Evolutionary conservation across 2,113 vertebrate species (phyloP).

Genomic region (Kobus ellipsiprymnus): DNA sequence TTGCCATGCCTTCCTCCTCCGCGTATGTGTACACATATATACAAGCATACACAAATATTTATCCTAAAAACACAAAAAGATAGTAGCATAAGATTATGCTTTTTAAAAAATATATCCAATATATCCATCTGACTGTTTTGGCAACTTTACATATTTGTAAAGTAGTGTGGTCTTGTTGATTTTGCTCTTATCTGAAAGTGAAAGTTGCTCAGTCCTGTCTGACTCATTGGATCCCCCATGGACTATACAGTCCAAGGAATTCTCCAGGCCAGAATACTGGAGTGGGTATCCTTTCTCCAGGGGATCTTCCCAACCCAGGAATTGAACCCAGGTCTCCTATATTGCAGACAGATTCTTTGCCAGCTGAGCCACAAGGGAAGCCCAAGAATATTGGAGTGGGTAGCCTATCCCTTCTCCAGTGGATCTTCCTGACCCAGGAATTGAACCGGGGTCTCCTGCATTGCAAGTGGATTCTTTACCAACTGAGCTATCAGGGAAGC

Average conservation of each 20-base stretch:
- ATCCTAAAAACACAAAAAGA: neutral
- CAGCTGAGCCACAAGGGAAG: neutral
- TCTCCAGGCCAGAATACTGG: neutral
- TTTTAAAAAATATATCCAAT: neutral
- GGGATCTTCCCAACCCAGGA: neutral
- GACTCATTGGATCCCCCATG: neutral
- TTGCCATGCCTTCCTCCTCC: neutral
- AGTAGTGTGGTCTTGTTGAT: neutral
- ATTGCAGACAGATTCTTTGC: neutral
- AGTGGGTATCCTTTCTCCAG: neutral
- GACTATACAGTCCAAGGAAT: neutral
- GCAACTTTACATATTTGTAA: neutral
- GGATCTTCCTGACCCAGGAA: neutral
- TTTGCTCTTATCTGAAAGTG: neutral
- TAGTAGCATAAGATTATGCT: neutral
- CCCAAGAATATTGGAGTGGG: neutral
- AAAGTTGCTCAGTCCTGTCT: rapidly evolving
- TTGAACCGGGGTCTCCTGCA: neutral
- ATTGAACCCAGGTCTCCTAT: neutral
- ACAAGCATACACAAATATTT: neutral
- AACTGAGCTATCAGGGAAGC: neutral
- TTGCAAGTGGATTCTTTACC: neutral
- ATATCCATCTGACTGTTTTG: neutral
- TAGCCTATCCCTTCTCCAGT: neutral
- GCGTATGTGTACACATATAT: neutral